A percentile compares a stretch with the other conserved stretches of the same genome.
Evolutionary conservation across 2,888 invertebrate genomes (phyloP).

Genomic region (Pyrrhia umbra): DNA sequence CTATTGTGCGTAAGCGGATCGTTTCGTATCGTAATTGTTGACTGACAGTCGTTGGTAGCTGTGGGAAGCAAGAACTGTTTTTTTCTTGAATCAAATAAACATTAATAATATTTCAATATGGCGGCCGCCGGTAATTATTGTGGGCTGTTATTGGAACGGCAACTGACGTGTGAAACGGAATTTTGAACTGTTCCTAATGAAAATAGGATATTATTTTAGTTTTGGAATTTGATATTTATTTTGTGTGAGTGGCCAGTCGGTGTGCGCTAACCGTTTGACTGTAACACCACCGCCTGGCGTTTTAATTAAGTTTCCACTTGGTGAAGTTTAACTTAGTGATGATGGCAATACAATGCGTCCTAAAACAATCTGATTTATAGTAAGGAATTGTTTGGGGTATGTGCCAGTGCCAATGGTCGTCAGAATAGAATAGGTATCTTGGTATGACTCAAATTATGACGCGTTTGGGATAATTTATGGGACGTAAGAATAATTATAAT

Average conservation of each 20-base stretch:
- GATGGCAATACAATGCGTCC: not conserved
- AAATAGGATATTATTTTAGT: constrained; percentile 57
- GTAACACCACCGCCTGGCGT: constrained; percentile 34
- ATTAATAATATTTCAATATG: constrained; percentile 64
- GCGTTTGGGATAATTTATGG: too few species aligned
- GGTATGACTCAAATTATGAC: too few species aligned
- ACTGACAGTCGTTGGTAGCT: constrained; percentile 57
- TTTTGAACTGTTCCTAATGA: constrained; percentile 58
- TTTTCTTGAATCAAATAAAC: constrained; percentile 67
- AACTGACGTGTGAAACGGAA: constrained; percentile 64
- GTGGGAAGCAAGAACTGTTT: constrained; percentile 61
- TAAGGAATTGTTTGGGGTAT: too few species aligned
- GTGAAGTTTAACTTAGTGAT: not conserved
- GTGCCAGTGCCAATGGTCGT: too few species aligned
- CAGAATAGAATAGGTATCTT: too few species aligned
- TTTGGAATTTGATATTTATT: constrained; percentile 51
- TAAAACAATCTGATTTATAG: too few species aligned
- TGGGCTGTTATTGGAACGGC: constrained; percentile 62
- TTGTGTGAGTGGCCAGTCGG: constrained; percentile 41
- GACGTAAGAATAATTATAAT: too few species aligned
- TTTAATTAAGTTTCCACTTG: not conserved
- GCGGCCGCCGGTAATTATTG: constrained; percentile 57
- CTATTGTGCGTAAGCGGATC: constrained; percentile 85
- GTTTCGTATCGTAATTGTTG: constrained; percentile 82
- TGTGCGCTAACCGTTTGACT: constrained; percentile 19